Percentiles rank a stretch among this genome's conserved stretches.
Conservation (phyloP, 2,797 vertebrate species). For the Microctenopoma lineatum region DNA sequence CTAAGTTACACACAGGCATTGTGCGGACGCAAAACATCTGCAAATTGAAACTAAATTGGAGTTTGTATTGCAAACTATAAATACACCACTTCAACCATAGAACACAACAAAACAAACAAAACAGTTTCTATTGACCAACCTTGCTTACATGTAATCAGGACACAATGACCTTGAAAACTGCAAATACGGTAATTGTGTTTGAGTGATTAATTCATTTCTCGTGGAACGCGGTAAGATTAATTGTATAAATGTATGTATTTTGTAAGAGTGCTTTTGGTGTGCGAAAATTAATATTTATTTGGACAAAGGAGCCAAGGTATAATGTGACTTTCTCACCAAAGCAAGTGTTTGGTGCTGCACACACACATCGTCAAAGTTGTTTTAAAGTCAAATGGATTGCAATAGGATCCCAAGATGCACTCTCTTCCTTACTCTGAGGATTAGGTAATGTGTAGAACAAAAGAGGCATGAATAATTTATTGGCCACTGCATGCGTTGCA, state of each 20-base stretch:
- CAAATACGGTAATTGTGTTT: conserved; percentile 55
- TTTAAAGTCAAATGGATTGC: conserved; percentile 87
- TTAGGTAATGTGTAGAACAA: conserved; percentile 84
- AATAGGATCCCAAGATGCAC: conserved; percentile 75
- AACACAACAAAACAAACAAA: conserved; percentile 36
- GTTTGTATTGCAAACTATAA: conserved; percentile 26
- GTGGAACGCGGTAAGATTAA: conserved; percentile 66
- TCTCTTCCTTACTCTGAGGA: conserved; percentile 72
- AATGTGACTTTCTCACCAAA: conserved; percentile 44
- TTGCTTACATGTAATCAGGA: conserved; percentile 54
- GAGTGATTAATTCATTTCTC: conserved; percentile 73
- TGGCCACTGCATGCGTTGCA: conserved; percentile 61
- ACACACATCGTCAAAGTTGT: conserved; percentile 79
- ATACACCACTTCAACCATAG: conserved; percentile 6
- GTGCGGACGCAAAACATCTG: conserved; percentile 18
- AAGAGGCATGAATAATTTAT: conserved; percentile 85
- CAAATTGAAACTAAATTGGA: conserved; percentile 38
- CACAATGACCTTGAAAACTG: conserved; percentile 72
- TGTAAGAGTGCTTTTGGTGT: conserved; percentile 36
- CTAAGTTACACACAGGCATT: conserved; percentile 9
- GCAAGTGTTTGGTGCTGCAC: background rate
- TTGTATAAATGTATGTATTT: conserved; percentile 64
- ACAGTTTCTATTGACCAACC: conserved; percentile 32
- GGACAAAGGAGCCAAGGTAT: conserved; percentile 51
- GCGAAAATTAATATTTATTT: conserved; percentile 71